phyloP scores from a whole-genome alignment of 64 coral and sea anemone species.

The Platygyra sinensis region DNA sequence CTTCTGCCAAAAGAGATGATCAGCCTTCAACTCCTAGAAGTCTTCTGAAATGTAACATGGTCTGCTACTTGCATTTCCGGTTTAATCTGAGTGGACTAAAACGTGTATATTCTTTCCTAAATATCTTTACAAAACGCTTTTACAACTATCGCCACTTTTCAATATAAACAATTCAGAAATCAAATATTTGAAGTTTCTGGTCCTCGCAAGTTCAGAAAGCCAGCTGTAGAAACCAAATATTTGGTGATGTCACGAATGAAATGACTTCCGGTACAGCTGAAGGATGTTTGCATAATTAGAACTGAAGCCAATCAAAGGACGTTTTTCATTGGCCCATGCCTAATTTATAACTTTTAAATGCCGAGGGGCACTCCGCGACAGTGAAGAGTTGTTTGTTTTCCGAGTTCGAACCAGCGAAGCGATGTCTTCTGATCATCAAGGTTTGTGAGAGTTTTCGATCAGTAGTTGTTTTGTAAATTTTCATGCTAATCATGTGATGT shows the following conservation, averaged over 20 bases:
- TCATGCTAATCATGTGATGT: not conserved
- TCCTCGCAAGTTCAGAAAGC: not conserved
- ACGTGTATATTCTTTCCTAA: too few relatives aligned
- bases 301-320: not conserved
- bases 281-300: not conserved
- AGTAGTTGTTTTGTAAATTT: not conserved
- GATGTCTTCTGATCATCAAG: slow-evolving; percentile 29
- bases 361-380: not conserved
- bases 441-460: not conserved
- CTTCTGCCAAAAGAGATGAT: too few relatives aligned
- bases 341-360: slow-evolving; percentile 17
- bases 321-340: not conserved
- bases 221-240: not conserved
- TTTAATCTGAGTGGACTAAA: too few relatives aligned
- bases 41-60: too few relatives aligned
- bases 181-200: not conserved
- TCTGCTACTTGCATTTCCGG: too few relatives aligned
- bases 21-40: too few relatives aligned
- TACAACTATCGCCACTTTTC: not conserved
- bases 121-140: too few relatives aligned
- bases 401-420: not conserved
- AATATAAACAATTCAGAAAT: not conserved
- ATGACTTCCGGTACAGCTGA: slow-evolving; percentile 16
- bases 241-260: not conserved
- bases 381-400: not conserved